Evolutionary conservation across 2,113 vertebrate species (phyloP).

Genomic region (Neofelis nebulosa): DNA sequence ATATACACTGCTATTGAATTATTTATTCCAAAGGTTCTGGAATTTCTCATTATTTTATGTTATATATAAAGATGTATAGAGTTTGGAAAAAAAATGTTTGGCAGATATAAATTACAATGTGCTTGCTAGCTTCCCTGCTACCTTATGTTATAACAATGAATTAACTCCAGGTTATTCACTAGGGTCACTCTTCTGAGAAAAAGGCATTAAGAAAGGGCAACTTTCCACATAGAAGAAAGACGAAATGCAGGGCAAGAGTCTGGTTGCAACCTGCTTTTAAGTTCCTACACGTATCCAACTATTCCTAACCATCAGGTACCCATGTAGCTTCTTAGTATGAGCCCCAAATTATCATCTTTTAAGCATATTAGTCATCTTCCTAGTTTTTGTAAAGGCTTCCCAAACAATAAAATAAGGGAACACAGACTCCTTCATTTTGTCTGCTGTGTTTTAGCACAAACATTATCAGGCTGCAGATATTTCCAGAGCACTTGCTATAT

Average conservation of each 20-base stretch:
- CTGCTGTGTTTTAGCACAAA: neutral
- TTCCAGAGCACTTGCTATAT: neutral
- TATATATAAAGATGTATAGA: neutral
- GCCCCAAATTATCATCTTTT: neutral
- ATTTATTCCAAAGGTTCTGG: neutral
- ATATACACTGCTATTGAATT: neutral
- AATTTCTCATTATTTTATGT: neutral
- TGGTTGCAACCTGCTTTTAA: neutral
- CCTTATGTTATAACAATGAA: neutral
- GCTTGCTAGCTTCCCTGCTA: neutral
- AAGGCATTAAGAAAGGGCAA: neutral
- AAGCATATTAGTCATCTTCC: neutral
- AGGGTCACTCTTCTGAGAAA: neutral
- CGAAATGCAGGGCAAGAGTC: neutral
- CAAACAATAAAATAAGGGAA: constrained; percentile 4
- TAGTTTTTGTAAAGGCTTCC: neutral
- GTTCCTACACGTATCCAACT: neutral
- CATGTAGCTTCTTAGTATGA: neutral
- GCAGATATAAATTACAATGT: neutral
- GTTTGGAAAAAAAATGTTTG: neutral
- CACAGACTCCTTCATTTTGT: neutral
- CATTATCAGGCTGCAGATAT: neutral
- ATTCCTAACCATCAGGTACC: neutral
- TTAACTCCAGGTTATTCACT: neutral
- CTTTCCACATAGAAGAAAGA: neutral